phyloP scores from a whole-genome alignment of 1,140 invertebrate genomes.

The Euschistus heros region DNA sequence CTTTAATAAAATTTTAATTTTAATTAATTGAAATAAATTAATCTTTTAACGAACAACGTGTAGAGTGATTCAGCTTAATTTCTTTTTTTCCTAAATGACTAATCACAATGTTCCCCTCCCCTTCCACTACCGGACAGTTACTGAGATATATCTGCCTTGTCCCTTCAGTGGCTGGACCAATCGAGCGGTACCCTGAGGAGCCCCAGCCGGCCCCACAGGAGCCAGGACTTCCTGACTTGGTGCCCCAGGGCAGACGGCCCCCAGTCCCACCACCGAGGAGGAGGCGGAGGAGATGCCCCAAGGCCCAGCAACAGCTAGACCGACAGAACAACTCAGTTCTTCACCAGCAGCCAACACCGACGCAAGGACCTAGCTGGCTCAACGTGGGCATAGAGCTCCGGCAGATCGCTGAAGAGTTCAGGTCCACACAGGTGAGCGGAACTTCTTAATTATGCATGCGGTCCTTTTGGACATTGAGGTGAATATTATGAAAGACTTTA shows the following conservation, averaged over 20 bases:
- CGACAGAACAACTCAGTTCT: not conserved
- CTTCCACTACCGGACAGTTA: no score
- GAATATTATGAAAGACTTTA: no score
- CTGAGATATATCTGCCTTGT: no score
- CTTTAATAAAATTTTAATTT: no score
- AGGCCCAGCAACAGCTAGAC: not conserved
- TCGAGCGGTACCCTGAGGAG: no score
- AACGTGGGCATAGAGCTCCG: slow-evolving; percentile 32
- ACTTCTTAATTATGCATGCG: not conserved
- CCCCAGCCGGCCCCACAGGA: not conserved
- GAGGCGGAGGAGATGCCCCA: not conserved
- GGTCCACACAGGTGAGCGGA: slow-evolving; percentile 22
- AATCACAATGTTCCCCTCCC: no score
- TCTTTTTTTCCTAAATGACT: no score
- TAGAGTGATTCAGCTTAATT: no score
- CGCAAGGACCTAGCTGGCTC: slow-evolving; percentile 28
- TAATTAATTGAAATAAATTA: no score
- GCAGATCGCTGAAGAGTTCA: slow-evolving; percentile 32
- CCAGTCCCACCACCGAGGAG: slow-evolving; percentile 9
- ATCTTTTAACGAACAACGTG: no score
- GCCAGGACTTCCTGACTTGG: not conserved
- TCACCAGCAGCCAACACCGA: not conserved
- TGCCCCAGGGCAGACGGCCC: not conserved
- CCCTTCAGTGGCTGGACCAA: no score
- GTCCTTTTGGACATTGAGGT: no score